Base-by-base conservation (phyloP, 1,140 invertebrate species). In the Drosophila rhopaloa region DNA sequence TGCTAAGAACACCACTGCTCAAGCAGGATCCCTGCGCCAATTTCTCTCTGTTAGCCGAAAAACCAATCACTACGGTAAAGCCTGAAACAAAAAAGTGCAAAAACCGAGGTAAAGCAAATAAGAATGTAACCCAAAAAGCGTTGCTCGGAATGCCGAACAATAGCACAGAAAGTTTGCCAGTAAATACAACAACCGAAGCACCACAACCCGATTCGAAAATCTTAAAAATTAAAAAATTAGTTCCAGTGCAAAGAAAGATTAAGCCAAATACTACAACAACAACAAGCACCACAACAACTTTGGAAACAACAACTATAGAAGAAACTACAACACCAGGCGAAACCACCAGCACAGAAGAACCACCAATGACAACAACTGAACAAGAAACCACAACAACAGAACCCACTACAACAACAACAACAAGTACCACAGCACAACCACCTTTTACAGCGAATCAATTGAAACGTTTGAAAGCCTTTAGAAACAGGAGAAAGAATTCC, bases 21-120 rank as follows among this genome's bases (percentile, higher is more conserved):
- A 65, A 38, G 9, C 62, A 82, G 3, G 83, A 86, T 73, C 83
- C 83, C 0, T 86, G 83, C 24, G 68, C 50, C 4, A 88, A 86
- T 44, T 86, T 88, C 41, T 54, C 76, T 0, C 14, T 77, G 35
- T 10, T 16, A n/a, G 2, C 16, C 16, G 50, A 47, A 29, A 14
- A 14, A 3, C 8, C 48, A 0, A 44, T 2, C 29, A 43, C 29
- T 7, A 48, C 47, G 3, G 47, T 32, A 7, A 55, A 67, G 14
- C 55, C 37, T 4, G 66, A 44, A 14, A 55, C 8, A 3, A 53
- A 32, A 6, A 43, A 62, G n/a, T 70, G 46, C 41, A 59, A 38
- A 0, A 19, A 47, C 9, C 71, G 37, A 19, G 1, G 16, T 3
- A 40, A 71, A 19, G 3, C 16, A 11, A 13, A 43, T 2, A 50